Evolutionary conservation across 1,140 invertebrate species (phyloP), one percentile per base, ranked within the genome.

Genomic region (Anthonomus grandis): DNA sequence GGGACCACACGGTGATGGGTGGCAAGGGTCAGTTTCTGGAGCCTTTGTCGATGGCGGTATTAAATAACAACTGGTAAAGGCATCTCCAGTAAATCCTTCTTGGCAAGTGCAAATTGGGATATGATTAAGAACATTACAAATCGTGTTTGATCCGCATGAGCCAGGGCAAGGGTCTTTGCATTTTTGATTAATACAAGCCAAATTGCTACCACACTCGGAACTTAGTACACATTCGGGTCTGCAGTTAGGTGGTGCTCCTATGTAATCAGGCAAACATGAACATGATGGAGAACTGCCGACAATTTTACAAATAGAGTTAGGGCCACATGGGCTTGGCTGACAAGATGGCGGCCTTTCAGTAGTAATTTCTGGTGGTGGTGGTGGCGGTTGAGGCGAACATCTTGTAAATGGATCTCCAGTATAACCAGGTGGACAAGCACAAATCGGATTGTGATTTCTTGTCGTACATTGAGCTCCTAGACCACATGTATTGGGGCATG

Each of bases 301-400:
- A 13, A 87, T 77, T 67, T 85, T 84, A 67, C 90, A 93, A 52
- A 86, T 79, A 1, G 89, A 86, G 68, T 91, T 88, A 0, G 87
- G 86, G 17, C 90, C 90, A 67, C 90, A 93, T 1, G 90, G 88
- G 13, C 83, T 87, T 57, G 86, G 87, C 24, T 79, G 80, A 69
- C 89, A 91, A 6, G 86, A 86, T 57, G 84, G 84, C 48, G 81
- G 82, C 59, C 78, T 71, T 72, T 84, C 82, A 23, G 84, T 83
- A 57, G 72, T 63, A 60, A 72, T 37, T 27, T 60, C 49, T 27
- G 57, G 57, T 4, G 61, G 49, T 38, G 65, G 63, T 53, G 60
- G 24, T 44, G 57, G 25, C 39, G 59, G 38, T 50, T 72, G 72
- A 60, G 66, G 76, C 23, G 67, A 49, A 66, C 84, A 87, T 46